A percentile compares a stretch with the other conserved stretches of the same genome.
phyloP scores from a whole-genome alignment of 1,140 invertebrate species.

The Heliconius congener region DNA sequence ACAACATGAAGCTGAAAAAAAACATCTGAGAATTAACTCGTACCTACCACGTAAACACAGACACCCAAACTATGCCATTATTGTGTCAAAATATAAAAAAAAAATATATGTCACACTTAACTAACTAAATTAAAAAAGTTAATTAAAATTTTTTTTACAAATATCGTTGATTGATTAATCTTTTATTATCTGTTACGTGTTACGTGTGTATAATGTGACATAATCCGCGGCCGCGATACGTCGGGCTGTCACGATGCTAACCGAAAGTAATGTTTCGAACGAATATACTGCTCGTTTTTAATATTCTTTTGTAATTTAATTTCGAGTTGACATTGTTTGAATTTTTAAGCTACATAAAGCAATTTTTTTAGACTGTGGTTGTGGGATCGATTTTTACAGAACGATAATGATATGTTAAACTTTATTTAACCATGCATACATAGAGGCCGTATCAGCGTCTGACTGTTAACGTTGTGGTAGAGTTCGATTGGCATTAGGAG shows the following conservation, averaged over 20 bases:
- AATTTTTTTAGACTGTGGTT: too few species aligned
- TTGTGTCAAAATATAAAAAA: neutral
- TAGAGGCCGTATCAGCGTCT: too few species aligned
- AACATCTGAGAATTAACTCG: too few species aligned
- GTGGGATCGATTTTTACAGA: too few species aligned
- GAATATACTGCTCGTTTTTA: neutral
- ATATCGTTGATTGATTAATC: slow-evolving; percentile 46
- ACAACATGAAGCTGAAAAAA: too few species aligned
- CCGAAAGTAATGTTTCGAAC: neutral
- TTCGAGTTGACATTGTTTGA: neutral
- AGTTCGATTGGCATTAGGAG: too few species aligned
- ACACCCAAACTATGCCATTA: too few species aligned
- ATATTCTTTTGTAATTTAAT: neutral
- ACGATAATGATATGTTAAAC: too few species aligned
- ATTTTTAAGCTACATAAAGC: too few species aligned
- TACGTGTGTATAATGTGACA: slow-evolving; percentile 53
- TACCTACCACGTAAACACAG: too few species aligned
- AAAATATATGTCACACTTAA: neutral
- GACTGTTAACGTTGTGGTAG: too few species aligned
- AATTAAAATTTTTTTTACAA: neutral
- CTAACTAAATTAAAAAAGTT: neutral
- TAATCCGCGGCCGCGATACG: slow-evolving; percentile 67
- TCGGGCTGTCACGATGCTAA: slow-evolving; percentile 52
- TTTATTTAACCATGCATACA: too few species aligned
- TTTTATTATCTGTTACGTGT: slow-evolving; percentile 56